A percentile compares a stretch with the other conserved stretches of the same genome.
Evolutionary conservation across 2,113 vertebrate species (phyloP).

Genomic region (Lepus europaeus): DNA sequence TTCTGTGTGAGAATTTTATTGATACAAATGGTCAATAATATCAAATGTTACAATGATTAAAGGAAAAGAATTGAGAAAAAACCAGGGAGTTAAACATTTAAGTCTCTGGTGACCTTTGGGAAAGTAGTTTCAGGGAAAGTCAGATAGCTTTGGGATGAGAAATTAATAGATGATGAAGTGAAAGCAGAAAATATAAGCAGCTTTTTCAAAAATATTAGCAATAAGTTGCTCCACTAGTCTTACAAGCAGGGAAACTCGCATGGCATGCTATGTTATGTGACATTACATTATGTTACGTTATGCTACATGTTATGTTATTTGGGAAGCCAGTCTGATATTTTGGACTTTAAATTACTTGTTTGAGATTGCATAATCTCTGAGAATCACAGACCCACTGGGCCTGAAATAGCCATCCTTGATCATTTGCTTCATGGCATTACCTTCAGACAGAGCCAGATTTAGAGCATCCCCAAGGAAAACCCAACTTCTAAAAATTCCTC

Average conservation of each 20-base stretch:
- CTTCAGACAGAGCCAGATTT: slow-evolving; percentile 1
- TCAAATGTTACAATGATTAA: not conserved
- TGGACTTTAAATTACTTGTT: slow-evolving; percentile 30
- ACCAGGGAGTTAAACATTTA: slow-evolving; percentile 26
- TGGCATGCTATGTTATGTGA: not conserved
- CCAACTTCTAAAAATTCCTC: not conserved
- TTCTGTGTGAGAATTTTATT: not conserved
- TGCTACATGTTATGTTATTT: not conserved
- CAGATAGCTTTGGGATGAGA: slow-evolving; percentile 33
- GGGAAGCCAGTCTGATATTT: slow-evolving; percentile 4
- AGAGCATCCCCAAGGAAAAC: not conserved
- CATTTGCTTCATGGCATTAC: not conserved
- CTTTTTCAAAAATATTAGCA: slow-evolving; percentile 27
- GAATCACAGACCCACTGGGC: not conserved
- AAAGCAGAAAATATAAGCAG: slow-evolving; percentile 9
- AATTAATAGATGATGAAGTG: not conserved
- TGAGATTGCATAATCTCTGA: not conserved
- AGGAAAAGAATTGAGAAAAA: slow-evolving; percentile 56
- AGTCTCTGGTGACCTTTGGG: slow-evolving; percentile 14
- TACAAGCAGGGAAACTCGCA: not conserved
- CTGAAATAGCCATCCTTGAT: not conserved
- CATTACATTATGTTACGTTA: not conserved
- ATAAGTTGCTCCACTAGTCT: not conserved
- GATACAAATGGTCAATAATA: not conserved
- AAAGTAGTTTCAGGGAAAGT: slow-evolving; percentile 27